A percentile compares a stretch with the other conserved stretches of the same genome.
These are phyloP conservation scores for Catonia carolina DNA, from an alignment of 2,888 invertebrate genomes.

Conservation along the genomic window DNA sequence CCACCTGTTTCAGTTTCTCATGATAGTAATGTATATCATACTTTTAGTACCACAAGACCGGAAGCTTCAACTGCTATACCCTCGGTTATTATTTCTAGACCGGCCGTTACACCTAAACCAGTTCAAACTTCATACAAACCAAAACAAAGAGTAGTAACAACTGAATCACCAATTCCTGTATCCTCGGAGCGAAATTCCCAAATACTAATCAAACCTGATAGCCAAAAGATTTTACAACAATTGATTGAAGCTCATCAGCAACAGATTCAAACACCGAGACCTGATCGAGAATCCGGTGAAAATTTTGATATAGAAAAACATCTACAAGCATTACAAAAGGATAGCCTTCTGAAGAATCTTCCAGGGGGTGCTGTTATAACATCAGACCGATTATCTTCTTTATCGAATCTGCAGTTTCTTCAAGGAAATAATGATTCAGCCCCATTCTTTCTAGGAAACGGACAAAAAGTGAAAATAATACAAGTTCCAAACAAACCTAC, in stretches of 20 bases:
- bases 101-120: slow-evolving; percentile 26
- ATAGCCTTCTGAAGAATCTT: slow-evolving; percentile 65
- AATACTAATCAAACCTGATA: slow-evolving; percentile 29
- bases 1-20: too few relatives aligned
- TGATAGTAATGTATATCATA: neutral
- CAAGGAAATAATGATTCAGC: slow-evolving; percentile 25
- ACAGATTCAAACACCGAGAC: slow-evolving; percentile 43
- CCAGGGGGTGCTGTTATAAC: slow-evolving; percentile 67
- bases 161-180: slow-evolving; percentile 18
- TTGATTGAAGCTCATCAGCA: slow-evolving; percentile 27
- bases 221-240: slow-evolving; percentile 33
- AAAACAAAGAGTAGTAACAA: slow-evolving; percentile 20
- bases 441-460: slow-evolving; percentile 40
- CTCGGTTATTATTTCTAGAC: slow-evolving; percentile 18
- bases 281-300: slow-evolving; percentile 20
- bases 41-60: neutral
- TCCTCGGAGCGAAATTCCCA: slow-evolving; percentile 21
- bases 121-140: slow-evolving; percentile 27
- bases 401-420: slow-evolving; percentile 32
- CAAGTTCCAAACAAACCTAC: slow-evolving; percentile 25
- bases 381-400: slow-evolving; percentile 53
- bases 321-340: slow-evolving; percentile 54
- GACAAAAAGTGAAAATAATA: slow-evolving; percentile 37
- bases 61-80: slow-evolving; percentile 7
- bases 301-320: slow-evolving; percentile 64